Conservation (phyloP, 2,113 vertebrate species). For the Hippocampus comes region DNA sequence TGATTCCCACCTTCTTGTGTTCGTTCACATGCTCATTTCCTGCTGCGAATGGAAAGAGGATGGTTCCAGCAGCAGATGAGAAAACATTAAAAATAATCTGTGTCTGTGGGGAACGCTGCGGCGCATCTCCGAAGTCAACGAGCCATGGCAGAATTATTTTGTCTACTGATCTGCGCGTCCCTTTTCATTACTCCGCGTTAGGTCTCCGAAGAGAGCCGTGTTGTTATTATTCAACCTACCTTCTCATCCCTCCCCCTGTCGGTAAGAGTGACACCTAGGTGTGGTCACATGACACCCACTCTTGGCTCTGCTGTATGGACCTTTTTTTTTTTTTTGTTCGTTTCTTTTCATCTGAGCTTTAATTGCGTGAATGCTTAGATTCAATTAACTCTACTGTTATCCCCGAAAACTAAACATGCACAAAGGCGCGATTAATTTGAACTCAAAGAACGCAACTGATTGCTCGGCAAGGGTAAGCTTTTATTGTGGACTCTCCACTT, state of each 20-base stretch:
- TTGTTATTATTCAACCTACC: constrained; percentile 43
- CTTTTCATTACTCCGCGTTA: constrained; percentile 30
- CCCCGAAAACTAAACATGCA: neutral
- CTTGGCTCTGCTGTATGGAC: neutral
- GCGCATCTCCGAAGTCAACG: constrained; percentile 22
- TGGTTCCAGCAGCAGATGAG: constrained; percentile 28
- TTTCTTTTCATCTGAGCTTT: neutral
- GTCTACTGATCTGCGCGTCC: constrained; percentile 23
- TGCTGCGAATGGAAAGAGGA: constrained; percentile 8
- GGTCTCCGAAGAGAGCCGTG: constrained; percentile 27
- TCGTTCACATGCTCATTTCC: constrained; percentile 25
- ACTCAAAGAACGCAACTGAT: neutral
- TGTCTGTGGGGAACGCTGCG: constrained; percentile 26
- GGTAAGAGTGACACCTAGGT: constrained; percentile 9
- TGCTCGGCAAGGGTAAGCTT: neutral
- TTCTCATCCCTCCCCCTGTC: constrained; percentile 38
- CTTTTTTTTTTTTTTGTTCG: neutral
- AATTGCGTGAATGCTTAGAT: neutral
- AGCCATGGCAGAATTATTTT: constrained; percentile 33
- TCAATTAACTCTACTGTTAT: neutral
- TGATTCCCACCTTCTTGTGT: constrained; percentile 3
- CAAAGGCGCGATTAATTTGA: neutral
- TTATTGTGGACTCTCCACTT: neutral
- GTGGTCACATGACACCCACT: neutral
- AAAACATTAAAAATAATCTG: constrained; percentile 43